Evolutionary conservation across 2,113 vertebrate genomes (phyloP), one percentile per base, ranked within the genome.

Genomic region (Myrmecobius fasciatus): DNA sequence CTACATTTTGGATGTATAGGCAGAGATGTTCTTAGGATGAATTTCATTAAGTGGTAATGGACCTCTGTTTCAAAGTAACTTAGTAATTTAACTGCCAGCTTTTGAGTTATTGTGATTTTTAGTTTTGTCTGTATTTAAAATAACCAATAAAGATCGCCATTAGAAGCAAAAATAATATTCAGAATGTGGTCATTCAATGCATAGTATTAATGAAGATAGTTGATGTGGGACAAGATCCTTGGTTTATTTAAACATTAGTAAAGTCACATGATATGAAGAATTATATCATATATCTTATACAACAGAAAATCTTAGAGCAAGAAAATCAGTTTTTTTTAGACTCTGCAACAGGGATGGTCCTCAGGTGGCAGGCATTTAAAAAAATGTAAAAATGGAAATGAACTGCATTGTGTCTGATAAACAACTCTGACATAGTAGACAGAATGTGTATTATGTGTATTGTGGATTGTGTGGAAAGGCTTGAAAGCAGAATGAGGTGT

Each of bases 381-480:
- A 25, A 88, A 51, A 94, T 0, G 10, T 88, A 52, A 94, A 93
- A 93, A 94, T 91, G 91, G 89, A 97, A 92, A 83, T 75, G 36
- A 94, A 24, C 60, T 92, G 75, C 92, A 51, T 52, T 88, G 3
- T 52, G 53, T 31, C 8, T 91, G 94, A 89, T 67, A 43, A 89
- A 47, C 47, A 92, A 90, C 48, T 25, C 95, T 95, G 91, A 90
- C 94, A 91, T 54, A 53, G 92, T 83, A 52, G 56, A 83, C 20
- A 0, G 0, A 91, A 93, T 89, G 28, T 20, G 91, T n/a, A 91
- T 95, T 97, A 93, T 96, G 43, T 26, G 91, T n/a, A 91, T 95
- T 97, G 94, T 96, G 43, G 25, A 91, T 95, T 97, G 94, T 96
- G 36, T 26, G 22, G 92, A 96, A 89, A 96, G 56, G 48, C 94